Conservation (phyloP, 2,113 vertebrate species). For the Chiloscyllium plagiosum region DNA sequence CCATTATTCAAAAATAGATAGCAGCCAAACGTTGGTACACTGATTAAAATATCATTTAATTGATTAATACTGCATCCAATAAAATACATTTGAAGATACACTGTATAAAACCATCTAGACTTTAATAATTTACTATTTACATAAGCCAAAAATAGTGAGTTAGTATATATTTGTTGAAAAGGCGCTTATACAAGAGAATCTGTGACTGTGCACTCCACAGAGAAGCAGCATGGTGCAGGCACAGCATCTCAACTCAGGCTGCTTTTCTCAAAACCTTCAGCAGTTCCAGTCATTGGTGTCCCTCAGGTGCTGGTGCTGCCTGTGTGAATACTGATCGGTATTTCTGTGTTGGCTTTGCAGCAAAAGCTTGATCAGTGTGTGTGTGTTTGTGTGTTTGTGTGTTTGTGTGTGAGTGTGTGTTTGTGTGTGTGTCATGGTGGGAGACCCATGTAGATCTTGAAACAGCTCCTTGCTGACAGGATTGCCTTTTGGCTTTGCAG, state of each 20-base stretch:
- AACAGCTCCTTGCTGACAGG: too few relatives aligned
- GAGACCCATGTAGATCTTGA: too few relatives aligned
- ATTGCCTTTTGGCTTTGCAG: too few relatives aligned
- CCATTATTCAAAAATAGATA: not conserved
- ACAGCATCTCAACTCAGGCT: not conserved
- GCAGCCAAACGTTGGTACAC: not conserved
- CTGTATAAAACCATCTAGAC: conserved; percentile 65
- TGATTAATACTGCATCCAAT: conserved; percentile 52
- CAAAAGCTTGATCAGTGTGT: not conserved
- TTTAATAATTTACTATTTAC: conserved; percentile 80
- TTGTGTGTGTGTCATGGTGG: too few relatives aligned
- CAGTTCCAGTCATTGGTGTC: not conserved
- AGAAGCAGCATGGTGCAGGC: not conserved
- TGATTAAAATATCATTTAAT: conserved; percentile 36
- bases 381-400: not conserved
- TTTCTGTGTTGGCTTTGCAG: not conserved
- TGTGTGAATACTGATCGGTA: not conserved
- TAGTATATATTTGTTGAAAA: conserved; percentile 46
- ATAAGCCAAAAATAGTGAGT: conserved; percentile 54
- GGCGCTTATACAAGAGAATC: conserved; percentile 37
- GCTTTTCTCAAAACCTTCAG: not conserved
- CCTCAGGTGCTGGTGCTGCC: not conserved
- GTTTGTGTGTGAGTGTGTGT: too few relatives aligned
- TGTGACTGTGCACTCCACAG: not conserved
- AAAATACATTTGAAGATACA: conserved; percentile 69